These are phyloP conservation scores for Sporophila hypoxantha DNA, from an alignment of 2,113 vertebrate genomes.

Conservation along the genomic window DNA sequence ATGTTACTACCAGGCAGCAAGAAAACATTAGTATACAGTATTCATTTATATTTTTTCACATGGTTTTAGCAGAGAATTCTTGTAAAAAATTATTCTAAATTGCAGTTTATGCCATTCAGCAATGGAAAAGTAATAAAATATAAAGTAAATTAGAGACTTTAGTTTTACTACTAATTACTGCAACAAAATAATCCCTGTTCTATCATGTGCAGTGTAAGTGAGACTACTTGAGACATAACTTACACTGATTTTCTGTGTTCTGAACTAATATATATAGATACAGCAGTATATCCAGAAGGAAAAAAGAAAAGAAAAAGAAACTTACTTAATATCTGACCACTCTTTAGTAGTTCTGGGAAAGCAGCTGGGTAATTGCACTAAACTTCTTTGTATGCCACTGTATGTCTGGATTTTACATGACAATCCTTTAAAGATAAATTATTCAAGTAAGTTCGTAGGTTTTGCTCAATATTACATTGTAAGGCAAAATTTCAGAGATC, in stretches of 20 bases:
- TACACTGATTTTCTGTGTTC: neutral
- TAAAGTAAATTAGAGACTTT: neutral
- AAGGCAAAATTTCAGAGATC: neutral
- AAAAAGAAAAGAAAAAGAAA: neutral
- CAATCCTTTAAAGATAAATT: neutral
- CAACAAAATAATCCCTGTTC: neutral
- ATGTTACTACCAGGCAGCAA: neutral
- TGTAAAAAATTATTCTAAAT: neutral
- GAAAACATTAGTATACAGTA: neutral
- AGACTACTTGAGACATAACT: neutral
- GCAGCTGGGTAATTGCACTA: neutral
- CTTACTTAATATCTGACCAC: neutral
- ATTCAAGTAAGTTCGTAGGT: neutral
- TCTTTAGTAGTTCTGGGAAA: neutral
- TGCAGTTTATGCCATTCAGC: neutral
- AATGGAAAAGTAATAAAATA: neutral
- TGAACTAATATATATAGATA: neutral
- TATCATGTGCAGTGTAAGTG: neutral
- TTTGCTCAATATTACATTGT: neutral
- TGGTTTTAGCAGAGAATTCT: neutral
- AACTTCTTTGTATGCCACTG: neutral
- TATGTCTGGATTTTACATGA: neutral
- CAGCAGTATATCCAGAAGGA: neutral
- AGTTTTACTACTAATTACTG: neutral
- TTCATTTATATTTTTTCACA: neutral